phyloP scores from a whole-genome alignment of 2,797 vertebrate species.

The Paedocypris micromegethes region DNA sequence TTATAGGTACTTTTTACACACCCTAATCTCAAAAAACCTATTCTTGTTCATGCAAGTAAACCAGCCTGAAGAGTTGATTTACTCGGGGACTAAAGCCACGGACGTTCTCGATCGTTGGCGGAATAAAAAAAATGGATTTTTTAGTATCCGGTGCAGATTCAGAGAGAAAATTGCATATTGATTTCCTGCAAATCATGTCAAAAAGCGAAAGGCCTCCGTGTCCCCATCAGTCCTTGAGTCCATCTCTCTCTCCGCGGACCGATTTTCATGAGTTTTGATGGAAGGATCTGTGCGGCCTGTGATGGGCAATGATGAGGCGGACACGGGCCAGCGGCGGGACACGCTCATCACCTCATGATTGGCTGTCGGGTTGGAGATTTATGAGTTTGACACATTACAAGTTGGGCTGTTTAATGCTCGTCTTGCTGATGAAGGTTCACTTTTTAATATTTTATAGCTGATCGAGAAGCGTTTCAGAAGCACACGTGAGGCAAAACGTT shows the following conservation, averaged over 20 bases:
- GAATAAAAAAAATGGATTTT: conserved; percentile 60
- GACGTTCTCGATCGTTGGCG: conserved; percentile 32
- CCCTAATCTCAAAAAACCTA: not conserved
- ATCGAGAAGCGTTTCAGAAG: no score
- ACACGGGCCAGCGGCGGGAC: conserved; percentile 45
- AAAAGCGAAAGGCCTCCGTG: conserved; percentile 62
- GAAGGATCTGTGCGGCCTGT: conserved; percentile 48
- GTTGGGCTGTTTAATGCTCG: conserved; percentile 1
- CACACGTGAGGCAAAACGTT: no score
- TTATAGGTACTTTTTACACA: not conserved
- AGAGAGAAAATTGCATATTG: conserved; percentile 72
- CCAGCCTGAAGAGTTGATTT: conserved; percentile 29
- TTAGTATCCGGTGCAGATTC: conserved; percentile 57
- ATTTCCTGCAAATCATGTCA: conserved; percentile 65
- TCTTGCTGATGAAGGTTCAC: not conserved
- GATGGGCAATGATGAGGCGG: conserved; percentile 53
- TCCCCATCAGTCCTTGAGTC: conserved; percentile 57
- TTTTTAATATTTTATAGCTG: no score
- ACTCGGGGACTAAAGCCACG: conserved; percentile 25
- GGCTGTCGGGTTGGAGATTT: conserved; percentile 43
- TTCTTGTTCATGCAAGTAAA: conserved; percentile 1
- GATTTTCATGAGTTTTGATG: conserved; percentile 56
- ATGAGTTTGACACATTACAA: conserved; percentile 33
- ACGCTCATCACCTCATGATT: conserved; percentile 54
- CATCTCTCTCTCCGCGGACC: conserved; percentile 61